Base-by-base conservation (phyloP, 1,140 invertebrate genomes). In the Caerostris extrusa region DNA sequence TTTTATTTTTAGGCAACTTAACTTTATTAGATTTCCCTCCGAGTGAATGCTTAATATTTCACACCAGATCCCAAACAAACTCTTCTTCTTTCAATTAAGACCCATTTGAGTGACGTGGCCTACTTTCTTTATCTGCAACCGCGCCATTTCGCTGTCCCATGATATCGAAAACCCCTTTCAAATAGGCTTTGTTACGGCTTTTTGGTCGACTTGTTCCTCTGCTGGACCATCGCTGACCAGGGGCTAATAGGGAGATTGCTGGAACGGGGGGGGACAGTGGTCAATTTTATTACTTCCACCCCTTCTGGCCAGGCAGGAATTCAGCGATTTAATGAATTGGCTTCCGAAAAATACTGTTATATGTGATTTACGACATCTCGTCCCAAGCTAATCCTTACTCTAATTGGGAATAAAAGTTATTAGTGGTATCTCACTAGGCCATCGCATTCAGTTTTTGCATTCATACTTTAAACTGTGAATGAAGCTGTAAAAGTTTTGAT, bases 181-280 rank as follows among this genome's bases (percentile, higher is more conserved):
- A 71, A 91, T 61, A 82, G 7, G 19, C 85, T 34, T 87, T 87
- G 85, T 87, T 87, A 64, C 19, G 69, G 7, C 69, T 77, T 77
- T 53, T 53, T 77, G 34, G 50, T 34, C n/a, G 14, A 67, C 61
- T 67, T 67, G n/a, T 67, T 67, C 61, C 61, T 67, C 14, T 4
- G 3, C 1, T n/a, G 12, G 14, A 1, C 61, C 17, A 14, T 67
- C n/a, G 34, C 10, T 67, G 7, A n/a, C n/a, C 61, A 10, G 34
- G 12, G 69, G 71, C 34, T 77, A 77, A 77, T 77, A 77, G 53
- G 34, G 50, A 53, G 34, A 8, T 34, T 34, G 34, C 34, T 34
- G 34, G 34, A 34, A 34, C 7, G 60, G 69, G 8, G 8, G 3
- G 50, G n/a, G 5, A 19, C 34, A 12, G 69, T 4, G 71, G 71